Evolutionary conservation across 1,140 invertebrate genomes (phyloP).

Genomic region (Phthorimaea operculella): DNA sequence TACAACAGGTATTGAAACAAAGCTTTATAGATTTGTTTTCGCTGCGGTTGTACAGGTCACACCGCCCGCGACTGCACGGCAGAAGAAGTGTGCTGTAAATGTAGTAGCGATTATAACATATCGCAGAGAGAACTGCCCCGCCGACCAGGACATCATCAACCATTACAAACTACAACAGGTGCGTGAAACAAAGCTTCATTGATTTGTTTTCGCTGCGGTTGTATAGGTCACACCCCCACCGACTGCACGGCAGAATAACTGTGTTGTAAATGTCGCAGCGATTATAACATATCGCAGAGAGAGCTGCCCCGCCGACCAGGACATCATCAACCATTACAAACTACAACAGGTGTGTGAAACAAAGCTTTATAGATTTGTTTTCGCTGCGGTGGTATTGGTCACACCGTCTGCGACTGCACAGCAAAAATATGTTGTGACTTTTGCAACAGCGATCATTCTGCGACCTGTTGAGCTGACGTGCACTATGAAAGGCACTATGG

Average conservation of each 20-base stretch:
- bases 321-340: conserved; percentile 98
- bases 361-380: not conserved
- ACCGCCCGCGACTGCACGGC: no score
- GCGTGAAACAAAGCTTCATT: conserved; percentile 9
- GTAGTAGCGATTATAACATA: no score
- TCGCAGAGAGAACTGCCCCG: conserved; percentile 96
- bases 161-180: conserved; percentile 96
- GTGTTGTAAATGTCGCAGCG: no score
- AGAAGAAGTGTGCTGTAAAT: no score
- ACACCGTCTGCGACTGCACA: no score
- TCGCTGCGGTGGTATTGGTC: not conserved
- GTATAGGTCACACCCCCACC: no score
- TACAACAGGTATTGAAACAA: conserved; percentile 78
- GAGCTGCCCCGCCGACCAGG: conserved; percentile 96
- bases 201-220: not conserved
- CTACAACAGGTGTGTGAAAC: conserved; percentile 79
- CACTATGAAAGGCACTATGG: no score
- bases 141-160: conserved; percentile 98
- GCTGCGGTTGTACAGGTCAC: not conserved
- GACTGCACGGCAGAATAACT: no score
- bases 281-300: no score
- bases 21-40: not conserved
- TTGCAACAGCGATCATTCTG: no score
- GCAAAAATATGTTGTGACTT: no score
- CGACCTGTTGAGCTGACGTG: no score